These are phyloP conservation scores for Heterotis niloticus DNA, from an alignment of 2,113 vertebrate genomes.

Conservation along the genomic window DNA sequence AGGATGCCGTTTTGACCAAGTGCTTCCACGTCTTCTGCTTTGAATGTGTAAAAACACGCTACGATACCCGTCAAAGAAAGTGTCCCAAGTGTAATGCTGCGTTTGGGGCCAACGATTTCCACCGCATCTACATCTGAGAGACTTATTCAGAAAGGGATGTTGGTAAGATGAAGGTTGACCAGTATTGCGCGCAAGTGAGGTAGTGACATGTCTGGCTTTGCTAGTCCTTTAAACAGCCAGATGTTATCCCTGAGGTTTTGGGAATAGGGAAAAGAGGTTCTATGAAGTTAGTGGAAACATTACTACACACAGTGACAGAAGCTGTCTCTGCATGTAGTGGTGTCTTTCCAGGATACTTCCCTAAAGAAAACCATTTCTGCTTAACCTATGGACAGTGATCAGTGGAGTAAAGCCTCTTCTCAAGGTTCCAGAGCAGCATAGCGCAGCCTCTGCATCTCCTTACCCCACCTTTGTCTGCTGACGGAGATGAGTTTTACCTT, in stretches of 20 bases:
- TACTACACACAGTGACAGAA: not conserved
- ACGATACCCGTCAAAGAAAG: constrained; percentile 92
- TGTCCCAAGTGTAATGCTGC: constrained; percentile 96
- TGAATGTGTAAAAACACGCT: constrained; percentile 90
- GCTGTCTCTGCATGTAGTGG: not conserved
- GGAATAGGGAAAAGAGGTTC: constrained; percentile 1
- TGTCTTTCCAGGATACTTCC: not conserved
- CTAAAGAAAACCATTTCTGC: not conserved
- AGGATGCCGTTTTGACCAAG: constrained; percentile 92
- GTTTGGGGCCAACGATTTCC: constrained; percentile 94
- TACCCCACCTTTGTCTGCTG: no score
- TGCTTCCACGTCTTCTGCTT: constrained; percentile 98
- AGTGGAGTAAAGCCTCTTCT: not conserved
- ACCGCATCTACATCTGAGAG: constrained; percentile 93
- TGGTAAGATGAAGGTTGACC: not conserved
- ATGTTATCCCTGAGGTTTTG: constrained; percentile 1
- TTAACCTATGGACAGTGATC: not conserved
- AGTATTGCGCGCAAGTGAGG: not conserved
- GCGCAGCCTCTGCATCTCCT: not conserved
- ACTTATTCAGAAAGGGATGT: not conserved
- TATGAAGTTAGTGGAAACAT: constrained; percentile 1
- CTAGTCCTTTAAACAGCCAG: not conserved
- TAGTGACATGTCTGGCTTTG: not conserved
- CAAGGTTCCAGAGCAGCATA: not conserved
- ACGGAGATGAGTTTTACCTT: not conserved